A percentile compares a stretch with the other conserved stretches of the same genome.
Conservation (phyloP, 2,797 vertebrate genomes). For the Sebastes vulpes region DNA sequence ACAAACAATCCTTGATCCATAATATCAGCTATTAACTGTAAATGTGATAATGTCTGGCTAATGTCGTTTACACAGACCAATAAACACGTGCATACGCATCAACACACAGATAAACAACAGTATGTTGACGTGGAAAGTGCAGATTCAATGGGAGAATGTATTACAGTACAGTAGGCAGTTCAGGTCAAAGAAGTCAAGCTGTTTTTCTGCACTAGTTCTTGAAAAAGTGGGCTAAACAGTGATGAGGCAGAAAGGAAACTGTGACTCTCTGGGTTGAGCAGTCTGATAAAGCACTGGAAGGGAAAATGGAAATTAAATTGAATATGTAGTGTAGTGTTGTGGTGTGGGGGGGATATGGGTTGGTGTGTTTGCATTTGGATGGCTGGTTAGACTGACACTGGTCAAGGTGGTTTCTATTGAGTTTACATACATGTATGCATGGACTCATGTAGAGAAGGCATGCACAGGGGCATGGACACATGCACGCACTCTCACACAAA, state of each 20-base stretch:
- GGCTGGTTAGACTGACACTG: conserved; percentile 9
- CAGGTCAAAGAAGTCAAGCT: background rate
- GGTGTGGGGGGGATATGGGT: background rate
- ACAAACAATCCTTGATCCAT: background rate
- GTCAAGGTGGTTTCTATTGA: conserved; percentile 12
- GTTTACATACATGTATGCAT: background rate
- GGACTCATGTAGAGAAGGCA: background rate
- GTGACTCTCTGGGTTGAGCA: conserved; percentile 21
- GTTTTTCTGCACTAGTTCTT: conserved; percentile 28
- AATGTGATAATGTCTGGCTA: background rate
- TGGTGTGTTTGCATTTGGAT: background rate
- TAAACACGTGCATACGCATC: background rate
- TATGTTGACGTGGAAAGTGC: background rate
- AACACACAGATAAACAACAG: background rate
- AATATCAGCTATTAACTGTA: background rate
- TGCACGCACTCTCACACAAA: background rate
- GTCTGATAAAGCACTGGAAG: conserved; percentile 43
- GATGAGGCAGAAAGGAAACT: conserved; percentile 39
- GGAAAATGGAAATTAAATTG: conserved; percentile 37
- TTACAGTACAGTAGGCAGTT: background rate
- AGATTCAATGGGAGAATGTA: background rate
- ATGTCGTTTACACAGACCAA: conserved; percentile 5
- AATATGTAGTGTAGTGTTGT: background rate
- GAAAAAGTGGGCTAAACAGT: conserved; percentile 33
- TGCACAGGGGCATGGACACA: background rate